These are phyloP conservation scores for Diacarnus erythraeanus DNA, from an alignment of 37 sponge, comb jelly and placozoan genomes.

Conservation along the genomic window DNA sequence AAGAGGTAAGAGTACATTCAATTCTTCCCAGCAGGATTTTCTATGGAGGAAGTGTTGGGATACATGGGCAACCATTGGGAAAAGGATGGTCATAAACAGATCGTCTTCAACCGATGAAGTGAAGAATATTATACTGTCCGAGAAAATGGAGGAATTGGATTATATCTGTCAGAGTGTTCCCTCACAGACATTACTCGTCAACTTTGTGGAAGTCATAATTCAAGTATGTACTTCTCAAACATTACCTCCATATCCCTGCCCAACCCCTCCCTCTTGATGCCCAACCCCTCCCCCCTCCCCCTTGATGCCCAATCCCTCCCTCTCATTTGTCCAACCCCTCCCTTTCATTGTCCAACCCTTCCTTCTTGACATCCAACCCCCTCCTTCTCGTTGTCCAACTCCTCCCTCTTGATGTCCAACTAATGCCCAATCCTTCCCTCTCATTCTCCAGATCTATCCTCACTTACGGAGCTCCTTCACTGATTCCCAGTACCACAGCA, in stretches of 20 bases:
- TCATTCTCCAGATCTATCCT: constrained; percentile 1
- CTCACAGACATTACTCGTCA: constrained; percentile 55
- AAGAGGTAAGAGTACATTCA: neutral
- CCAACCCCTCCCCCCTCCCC: constrained; percentile 1
- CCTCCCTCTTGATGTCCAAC: neutral
- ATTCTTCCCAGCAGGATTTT: neutral
- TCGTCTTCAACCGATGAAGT: neutral
- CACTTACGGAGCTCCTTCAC: constrained; percentile 22
- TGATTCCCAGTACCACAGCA: neutral
- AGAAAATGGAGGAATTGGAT: constrained; percentile 11
- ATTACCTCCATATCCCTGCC: neutral
- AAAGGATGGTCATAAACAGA: neutral
- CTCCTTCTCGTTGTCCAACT: constrained; percentile 22
- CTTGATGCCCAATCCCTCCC: neutral
- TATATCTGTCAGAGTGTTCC: constrained; percentile 32
- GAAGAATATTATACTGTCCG: neutral
- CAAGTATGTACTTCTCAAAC: constrained; percentile 3
- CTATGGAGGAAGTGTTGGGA: constrained; percentile 56
- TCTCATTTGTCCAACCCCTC: neutral
- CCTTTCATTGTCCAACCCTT: neutral
- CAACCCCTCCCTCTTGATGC: neutral
- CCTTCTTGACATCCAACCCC: neutral
- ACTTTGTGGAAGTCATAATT: constrained; percentile 47
- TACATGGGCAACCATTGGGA: constrained; percentile 43
- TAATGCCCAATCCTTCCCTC: constrained; percentile 44